A percentile compares a stretch with the other conserved stretches of the same genome.
Conservation (phyloP, 2,797 vertebrate genomes). For the Danio albolineatus region DNA sequence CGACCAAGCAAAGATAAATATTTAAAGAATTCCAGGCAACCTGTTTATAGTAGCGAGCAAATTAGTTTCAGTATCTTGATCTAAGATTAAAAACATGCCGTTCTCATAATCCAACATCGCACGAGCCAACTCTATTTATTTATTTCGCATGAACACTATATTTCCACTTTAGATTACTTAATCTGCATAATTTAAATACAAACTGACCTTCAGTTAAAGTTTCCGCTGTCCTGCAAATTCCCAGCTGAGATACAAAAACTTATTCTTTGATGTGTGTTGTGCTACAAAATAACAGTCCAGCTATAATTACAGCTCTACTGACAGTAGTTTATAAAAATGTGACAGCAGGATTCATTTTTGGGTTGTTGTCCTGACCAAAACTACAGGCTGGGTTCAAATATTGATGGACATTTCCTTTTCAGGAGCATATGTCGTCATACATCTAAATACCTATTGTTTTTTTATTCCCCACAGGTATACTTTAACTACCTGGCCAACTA, state of each 20-base stretch:
- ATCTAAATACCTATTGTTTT: neutral
- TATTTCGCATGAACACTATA: neutral
- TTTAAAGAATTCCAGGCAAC: constrained; percentile 7
- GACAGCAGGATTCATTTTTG: constrained; percentile 42
- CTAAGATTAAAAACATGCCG: neutral
- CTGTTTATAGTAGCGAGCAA: neutral
- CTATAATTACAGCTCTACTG: constrained; percentile 47
- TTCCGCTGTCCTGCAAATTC: constrained; percentile 7
- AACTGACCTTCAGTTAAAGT: neutral
- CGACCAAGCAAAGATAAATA: constrained; percentile 33
- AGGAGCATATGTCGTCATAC: neutral
- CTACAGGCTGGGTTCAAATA: constrained; percentile 21
- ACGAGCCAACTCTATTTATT: too few species aligned
- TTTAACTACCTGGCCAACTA: constrained; percentile 97
- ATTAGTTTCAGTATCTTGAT: neutral
- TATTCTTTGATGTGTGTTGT: constrained; percentile 9
- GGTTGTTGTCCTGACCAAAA: constrained; percentile 23
- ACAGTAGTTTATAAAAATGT: constrained; percentile 36
- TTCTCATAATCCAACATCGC: neutral
- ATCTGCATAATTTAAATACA: constrained; percentile 10
- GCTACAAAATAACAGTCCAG: neutral
- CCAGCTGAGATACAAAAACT: neutral
- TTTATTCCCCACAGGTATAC: constrained; percentile 82
- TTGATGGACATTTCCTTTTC: constrained; percentile 14
- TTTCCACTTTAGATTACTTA: neutral